These are phyloP conservation scores for Rhombomys opimus DNA, from an alignment of 2,113 vertebrate genomes.

Conservation along the genomic window DNA sequence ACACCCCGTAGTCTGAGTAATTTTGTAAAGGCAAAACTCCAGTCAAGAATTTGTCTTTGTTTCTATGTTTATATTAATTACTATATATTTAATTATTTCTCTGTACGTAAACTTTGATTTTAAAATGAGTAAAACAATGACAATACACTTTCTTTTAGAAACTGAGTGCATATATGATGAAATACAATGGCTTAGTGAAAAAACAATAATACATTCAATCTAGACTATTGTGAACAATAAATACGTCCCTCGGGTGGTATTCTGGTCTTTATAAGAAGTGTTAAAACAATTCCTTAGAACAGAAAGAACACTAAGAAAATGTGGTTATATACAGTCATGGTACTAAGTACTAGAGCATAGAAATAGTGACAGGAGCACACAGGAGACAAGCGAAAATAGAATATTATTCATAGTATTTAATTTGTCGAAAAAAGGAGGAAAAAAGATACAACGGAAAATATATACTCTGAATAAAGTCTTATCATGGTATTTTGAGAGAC, in stretches of 20 bases:
- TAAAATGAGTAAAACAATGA: background rate
- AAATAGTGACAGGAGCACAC: background rate
- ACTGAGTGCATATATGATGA: background rate
- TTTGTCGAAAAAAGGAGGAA: background rate
- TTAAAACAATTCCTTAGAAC: background rate
- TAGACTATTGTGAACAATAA: background rate
- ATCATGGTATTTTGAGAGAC: background rate
- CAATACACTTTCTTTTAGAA: background rate
- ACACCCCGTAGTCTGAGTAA: fast-evolving
- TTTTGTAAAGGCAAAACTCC: background rate
- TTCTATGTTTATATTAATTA: background rate
- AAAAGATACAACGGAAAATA: background rate
- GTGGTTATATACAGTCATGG: background rate
- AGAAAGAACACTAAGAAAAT: background rate
- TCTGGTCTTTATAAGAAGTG: background rate
- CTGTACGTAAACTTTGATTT: background rate
- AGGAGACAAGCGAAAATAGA: background rate
- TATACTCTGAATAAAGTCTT: background rate
- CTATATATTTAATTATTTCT: background rate
- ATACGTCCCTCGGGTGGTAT: background rate
- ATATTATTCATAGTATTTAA: background rate
- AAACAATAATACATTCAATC: background rate
- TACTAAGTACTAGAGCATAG: background rate
- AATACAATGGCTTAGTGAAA: background rate
- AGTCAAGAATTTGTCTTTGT: background rate